Conservation (phyloP, 2,888 invertebrate genomes). For the Hyles lineata region DNA sequence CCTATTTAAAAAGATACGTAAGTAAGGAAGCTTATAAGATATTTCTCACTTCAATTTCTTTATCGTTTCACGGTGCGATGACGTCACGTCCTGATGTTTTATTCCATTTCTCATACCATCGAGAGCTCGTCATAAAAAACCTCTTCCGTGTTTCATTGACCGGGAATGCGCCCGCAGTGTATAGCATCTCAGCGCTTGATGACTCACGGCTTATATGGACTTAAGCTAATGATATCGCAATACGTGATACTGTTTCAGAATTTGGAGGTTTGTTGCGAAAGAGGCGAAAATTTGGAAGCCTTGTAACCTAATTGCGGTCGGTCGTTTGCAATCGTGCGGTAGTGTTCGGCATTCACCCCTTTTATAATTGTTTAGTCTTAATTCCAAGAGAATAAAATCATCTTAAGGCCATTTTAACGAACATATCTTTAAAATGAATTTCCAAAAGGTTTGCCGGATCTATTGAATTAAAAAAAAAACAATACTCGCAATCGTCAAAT, state of each 20-base stretch:
- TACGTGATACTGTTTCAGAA: conserved; percentile 4
- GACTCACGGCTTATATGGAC: conserved; percentile 45
- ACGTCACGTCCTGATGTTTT: neutral
- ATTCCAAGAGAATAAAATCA: neutral
- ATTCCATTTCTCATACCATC: conserved; percentile 19
- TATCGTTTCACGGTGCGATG: neutral
- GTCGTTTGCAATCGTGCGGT: neutral
- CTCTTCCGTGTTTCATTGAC: conserved; percentile 53
- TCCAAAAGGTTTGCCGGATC: neutral
- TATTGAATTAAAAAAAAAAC: too few species aligned
- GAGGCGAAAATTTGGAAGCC: conserved; percentile 20
- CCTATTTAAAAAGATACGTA: too few species aligned
- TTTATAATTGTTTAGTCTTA: neutral
- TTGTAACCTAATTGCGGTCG: conserved; percentile 21
- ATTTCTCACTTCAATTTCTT: neutral
- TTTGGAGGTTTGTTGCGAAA: conserved; percentile 2
- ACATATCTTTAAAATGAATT: neutral
- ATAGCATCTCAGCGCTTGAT: conserved; percentile 38
- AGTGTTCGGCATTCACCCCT: conserved; percentile 5
- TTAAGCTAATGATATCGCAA: conserved; percentile 4
- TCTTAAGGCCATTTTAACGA: too few species aligned
- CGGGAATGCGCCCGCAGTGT: conserved; percentile 54
- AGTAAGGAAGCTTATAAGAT: neutral
- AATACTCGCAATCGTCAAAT: too few species aligned
- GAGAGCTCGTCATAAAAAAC: conserved; percentile 37